Base-by-base conservation (phyloP, 2,888 invertebrate species). In the Apotomis capreana region DNA sequence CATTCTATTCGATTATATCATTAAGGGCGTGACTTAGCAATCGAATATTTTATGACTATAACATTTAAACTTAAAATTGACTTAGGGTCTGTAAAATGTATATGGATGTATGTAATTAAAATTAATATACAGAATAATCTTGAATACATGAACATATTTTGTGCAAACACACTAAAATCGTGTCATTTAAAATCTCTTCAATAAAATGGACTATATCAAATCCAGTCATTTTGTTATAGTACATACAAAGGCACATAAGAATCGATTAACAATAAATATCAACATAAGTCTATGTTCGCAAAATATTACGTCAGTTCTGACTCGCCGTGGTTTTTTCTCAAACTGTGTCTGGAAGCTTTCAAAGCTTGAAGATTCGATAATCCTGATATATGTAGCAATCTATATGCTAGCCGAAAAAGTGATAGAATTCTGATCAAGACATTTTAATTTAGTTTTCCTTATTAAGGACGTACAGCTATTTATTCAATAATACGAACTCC, bases 1-100 rank as follows among this genome's bases (percentile, higher is more conserved):
- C 93, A 91, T 91, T 92, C 90, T 92, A 92, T 93, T 93, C 93
- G 92, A 92, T 92, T 85, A 88, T 65, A 69, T 73, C 88, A 86
- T 89, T 90, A 89, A 87, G 85, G 77, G 81, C 80, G 86, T 89
- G 91, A 92, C 91, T 90, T 89, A 91, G 88, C 88, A 84, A 87
- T 89, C 86, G 90, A 65, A 90, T 90, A 91, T 89, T 90, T 84
- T 86, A 82, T 83, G 85, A 86, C 85, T 87, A 88, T 79, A 78
- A 87, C 82, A 83, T 83, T 88, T 84, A 86, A 90, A 89, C 86
- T 86, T 89, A 90, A 86, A 81, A 81, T 80, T 89, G 88, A 90
- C 90, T 90, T 86, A 87, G 81, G 83, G 84, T 85, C 87, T 83
- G 84, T 84, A 82, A 85, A 78, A 86, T 84, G 84, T 85, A 83